Evolutionary conservation across 2,113 vertebrate genomes (phyloP).

Genomic region (Mungos mungo): DNA sequence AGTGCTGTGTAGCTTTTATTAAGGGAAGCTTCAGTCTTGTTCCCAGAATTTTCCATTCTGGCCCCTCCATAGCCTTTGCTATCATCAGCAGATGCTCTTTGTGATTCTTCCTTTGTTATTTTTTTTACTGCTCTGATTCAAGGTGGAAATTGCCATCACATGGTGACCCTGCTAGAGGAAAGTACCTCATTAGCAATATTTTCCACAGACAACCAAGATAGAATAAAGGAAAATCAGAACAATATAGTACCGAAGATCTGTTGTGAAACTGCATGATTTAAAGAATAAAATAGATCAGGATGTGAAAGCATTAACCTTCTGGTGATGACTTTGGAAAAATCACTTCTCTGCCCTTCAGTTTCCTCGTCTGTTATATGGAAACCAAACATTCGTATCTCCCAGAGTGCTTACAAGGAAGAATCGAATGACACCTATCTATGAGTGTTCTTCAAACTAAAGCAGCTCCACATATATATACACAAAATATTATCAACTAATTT

Average conservation of each 20-base stretch:
- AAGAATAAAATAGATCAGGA: neutral
- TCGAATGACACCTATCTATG: neutral
- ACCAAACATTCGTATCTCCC: neutral
- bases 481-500: neutral
- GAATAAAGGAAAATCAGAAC: constrained; percentile 27
- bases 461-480: neutral
- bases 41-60: constrained; percentile 65
- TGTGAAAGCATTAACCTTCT: neutral
- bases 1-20: constrained; percentile 38
- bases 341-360: neutral
- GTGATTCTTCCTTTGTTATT: constrained; percentile 49
- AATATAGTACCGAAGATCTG: neutral
- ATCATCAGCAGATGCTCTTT: constrained; percentile 60
- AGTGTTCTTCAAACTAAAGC: neutral
- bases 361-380: neutral
- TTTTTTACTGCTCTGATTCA: constrained; percentile 47
- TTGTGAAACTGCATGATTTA: neutral
- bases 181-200: constrained; percentile 62
- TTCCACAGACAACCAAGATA: constrained; percentile 30
- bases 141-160: constrained; percentile 66
- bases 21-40: neutral
- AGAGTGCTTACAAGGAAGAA: neutral
- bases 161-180: constrained; percentile 42
- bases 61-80: constrained; percentile 1
- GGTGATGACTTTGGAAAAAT: neutral